Evolutionary conservation across 2,888 invertebrate genomes (phyloP), one percentile per base, ranked within the genome.

Genomic region (Luperina testacea): DNA sequence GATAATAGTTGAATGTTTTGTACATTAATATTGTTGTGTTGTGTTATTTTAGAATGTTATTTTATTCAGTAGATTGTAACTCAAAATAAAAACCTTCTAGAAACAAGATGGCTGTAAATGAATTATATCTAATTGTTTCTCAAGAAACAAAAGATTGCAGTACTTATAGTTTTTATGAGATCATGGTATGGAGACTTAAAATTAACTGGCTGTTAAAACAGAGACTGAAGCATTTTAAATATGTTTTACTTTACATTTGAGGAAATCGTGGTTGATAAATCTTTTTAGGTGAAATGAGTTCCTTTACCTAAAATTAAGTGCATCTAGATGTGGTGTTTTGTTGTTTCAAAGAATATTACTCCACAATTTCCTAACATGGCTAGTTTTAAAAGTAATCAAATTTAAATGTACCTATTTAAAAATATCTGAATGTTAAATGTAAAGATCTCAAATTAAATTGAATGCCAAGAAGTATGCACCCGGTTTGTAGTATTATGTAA

Each of bases 21-120:
- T 87, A 84, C 80, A 81, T 80, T 78, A 77, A 61, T 81, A 81
- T 88, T 87, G 85, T 88, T 88, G 77, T 85, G 68, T 86, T 86
- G 67, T 86, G 71, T 80, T 83, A 78, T 83, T 74, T 80, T 78
- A 76, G 38, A 70, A 75, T 81, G 86, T 83, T 88, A 79, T 79
- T 88, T 84, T 74, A 72, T 86, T 76, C 38, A 74, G 59, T 85
- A 81, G 72, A 71, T 72, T 77, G n/a, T 79, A 83, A 78, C 78
- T 79, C 69, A 79, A 77, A 78, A 78, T 61, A 75, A 78, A 82
- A 81, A 63, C 45, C 45, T 51, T 67, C 20, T 32, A n/a, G 48
- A 67, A 72, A 68, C 59, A 73, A 53, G 17, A 57, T 63, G 42
- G 17, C 65, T 74, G 77, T 77, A 75, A 72, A 42, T 65, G 2